Evolutionary conservation across 2,888 invertebrate species (phyloP).

Genomic region (Ischnus inquisitorius): DNA sequence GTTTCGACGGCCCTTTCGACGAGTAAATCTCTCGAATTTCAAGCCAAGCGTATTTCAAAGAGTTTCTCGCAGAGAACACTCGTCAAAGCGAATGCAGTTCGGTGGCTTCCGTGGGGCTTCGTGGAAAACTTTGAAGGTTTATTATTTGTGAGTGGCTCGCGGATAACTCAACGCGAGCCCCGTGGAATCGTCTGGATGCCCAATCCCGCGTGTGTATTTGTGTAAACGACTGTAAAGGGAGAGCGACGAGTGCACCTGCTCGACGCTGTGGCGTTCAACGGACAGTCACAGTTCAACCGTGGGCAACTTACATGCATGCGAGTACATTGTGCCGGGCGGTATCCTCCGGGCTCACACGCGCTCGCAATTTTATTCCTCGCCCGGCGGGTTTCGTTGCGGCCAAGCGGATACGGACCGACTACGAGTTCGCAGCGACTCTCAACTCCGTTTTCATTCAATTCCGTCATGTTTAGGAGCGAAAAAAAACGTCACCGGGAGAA

Average conservation of each 20-base stretch:
- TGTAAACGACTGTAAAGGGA: conserved; percentile 1
- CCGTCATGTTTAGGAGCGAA: not conserved
- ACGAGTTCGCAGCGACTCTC: conserved; percentile 60
- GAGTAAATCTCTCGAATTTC: not conserved
- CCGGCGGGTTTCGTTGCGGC: conserved; percentile 74
- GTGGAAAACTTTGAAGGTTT: conserved; percentile 2
- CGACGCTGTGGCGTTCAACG: conserved; percentile 56
- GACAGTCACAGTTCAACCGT: conserved; percentile 51
- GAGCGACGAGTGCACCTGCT: conserved; percentile 62
- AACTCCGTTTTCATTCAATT: conserved; percentile 37
- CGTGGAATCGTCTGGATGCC: conserved; percentile 32
- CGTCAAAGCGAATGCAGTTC: not conserved
- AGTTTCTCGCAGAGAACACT: not conserved
- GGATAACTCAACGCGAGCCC: conserved; percentile 6
- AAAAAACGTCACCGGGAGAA: no score
- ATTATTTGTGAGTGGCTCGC: conserved; percentile 8
- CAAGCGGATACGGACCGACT: conserved; percentile 74
- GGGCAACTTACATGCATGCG: conserved; percentile 18
- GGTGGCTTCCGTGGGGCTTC: not conserved
- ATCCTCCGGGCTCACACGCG: conserved; percentile 40
- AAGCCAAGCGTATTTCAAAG: not conserved
- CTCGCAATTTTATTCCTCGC: conserved; percentile 73
- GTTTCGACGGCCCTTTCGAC: not conserved
- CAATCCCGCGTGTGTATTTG: conserved; percentile 1
- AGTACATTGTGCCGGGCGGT: conserved; percentile 49